Conservation (phyloP, 2,797 vertebrate genomes). For the Microctenopoma lineatum region DNA sequence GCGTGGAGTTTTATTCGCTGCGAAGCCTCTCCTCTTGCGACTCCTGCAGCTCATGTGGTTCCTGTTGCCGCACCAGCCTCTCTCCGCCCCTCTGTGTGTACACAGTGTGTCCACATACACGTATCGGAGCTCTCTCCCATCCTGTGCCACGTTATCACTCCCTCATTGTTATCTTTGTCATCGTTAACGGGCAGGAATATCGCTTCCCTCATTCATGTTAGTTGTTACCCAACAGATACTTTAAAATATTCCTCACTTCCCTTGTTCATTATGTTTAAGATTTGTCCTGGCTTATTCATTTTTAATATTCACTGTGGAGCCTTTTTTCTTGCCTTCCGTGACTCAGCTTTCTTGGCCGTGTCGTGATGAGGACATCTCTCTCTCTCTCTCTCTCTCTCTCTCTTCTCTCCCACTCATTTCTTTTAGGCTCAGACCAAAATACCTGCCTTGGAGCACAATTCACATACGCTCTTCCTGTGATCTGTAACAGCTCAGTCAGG, state of each 20-base stretch:
- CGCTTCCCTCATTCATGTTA: slow-evolving; percentile 49
- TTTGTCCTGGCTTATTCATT: slow-evolving; percentile 26
- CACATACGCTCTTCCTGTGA: slow-evolving; percentile 39
- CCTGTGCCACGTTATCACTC: slow-evolving; percentile 58
- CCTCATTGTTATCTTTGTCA: slow-evolving; percentile 27
- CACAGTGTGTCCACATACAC: slow-evolving; percentile 21
- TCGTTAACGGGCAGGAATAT: slow-evolving; percentile 26
- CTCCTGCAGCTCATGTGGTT: slow-evolving; percentile 66
- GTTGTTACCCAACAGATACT: slow-evolving; percentile 25
- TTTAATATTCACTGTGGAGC: slow-evolving; percentile 42
- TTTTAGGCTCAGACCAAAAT: slow-evolving; percentile 46
- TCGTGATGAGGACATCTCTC: slow-evolving; percentile 64
- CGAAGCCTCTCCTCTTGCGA: slow-evolving; percentile 46
- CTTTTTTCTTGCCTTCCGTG: slow-evolving; percentile 64
- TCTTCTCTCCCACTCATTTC: slow-evolving; percentile 47
- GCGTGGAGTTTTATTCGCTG: slow-evolving; percentile 64
- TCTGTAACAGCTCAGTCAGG: slow-evolving; percentile 36
- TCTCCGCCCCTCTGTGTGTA: slow-evolving; percentile 31
- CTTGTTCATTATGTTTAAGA: slow-evolving; percentile 35
- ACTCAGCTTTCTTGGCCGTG: slow-evolving; percentile 79
- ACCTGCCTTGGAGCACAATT: slow-evolving; percentile 43
- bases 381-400: slow-evolving; percentile 19
- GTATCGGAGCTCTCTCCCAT: slow-evolving; percentile 52
- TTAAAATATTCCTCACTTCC: slow-evolving; percentile 17
- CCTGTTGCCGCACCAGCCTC: slow-evolving; percentile 66